Evolutionary conservation across 2,113 vertebrate genomes (phyloP), one percentile per base, ranked within the genome.

Genomic region (Pelvicachromis taeniatus): DNA sequence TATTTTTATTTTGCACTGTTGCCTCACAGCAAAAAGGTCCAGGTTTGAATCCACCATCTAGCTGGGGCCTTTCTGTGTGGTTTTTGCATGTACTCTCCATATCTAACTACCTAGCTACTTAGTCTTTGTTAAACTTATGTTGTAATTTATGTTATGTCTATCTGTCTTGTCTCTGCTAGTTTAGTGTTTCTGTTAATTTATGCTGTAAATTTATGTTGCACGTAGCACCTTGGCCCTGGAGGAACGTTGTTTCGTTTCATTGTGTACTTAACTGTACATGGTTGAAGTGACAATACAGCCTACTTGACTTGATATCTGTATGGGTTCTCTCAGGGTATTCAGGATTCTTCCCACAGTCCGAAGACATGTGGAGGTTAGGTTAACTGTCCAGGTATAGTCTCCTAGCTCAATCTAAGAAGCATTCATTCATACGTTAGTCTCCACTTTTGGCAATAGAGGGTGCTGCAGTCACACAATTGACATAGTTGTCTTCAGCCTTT

Each of bases 371-470:
- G 10, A 17, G 17, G 35, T 63, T 63, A 38, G 59, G 33, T 38
- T 65, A 65, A 65, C 19, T 61, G 10, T 65, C 59, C 33, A 38
- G 33, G 33, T 10, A 21, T 38, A 63, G 59, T 63, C 33, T 21
- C 21, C 2, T 19, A 65, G 17, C 29, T 42, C 19, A 56, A 17
- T 40, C 17, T 11, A 42, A 5, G 6, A 9, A 17, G 29, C 31
- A 7, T 85, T 45, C 1, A 17, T 4, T 35, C 13, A 77, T 1
- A n/a, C 89, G 75, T 84, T 61, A 48, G 56, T 88, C n/a, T 82
- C 19, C 4, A 11, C 6, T 81, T 6, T 81, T 9, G 40, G 8
- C 95, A 93, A 89, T 89, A 96, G 96, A 93, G 95, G 94, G 95
- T 94, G 86, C 89, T 91, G 80, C 75, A 91, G 70, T 48, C 87